Evolutionary conservation across 2,888 invertebrate genomes (phyloP).

Genomic region (Hetaerina titia): DNA sequence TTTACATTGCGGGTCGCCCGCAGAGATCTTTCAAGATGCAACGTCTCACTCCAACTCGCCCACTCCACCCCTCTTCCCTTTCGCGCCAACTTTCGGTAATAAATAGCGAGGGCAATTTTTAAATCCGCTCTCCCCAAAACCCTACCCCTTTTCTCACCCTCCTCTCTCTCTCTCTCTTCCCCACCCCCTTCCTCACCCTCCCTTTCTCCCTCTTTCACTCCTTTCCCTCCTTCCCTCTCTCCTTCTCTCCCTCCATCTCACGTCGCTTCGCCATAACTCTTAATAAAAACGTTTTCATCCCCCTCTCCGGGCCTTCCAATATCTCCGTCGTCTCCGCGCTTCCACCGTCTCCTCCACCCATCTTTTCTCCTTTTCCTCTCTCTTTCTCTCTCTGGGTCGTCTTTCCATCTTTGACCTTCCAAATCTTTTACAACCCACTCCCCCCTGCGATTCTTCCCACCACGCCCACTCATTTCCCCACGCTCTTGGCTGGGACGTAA

Average conservation of each 20-base stretch:
- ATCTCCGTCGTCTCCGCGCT: neutral
- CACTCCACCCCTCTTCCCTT: neutral
- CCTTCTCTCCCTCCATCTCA: neutral
- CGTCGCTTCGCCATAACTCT: conserved; percentile 60
- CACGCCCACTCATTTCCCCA: neutral
- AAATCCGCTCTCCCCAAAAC: conserved; percentile 43
- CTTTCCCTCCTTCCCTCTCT: neutral
- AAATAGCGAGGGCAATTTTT: conserved; percentile 64
- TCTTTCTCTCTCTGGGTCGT: neutral
- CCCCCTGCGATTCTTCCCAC: neutral
- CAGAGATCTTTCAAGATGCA: conserved; percentile 29
- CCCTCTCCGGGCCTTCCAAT: neutral
- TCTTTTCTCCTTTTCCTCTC: neutral
- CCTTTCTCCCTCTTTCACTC: neutral
- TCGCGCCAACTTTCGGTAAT: conserved; percentile 37
- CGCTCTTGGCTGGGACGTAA: conserved; percentile 24
- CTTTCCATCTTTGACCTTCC: neutral
- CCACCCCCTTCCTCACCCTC: neutral
- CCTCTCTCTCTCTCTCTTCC: neutral
- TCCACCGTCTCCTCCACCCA: neutral
- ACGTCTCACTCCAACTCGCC: neutral
- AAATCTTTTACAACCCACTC: no score
- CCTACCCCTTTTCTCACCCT: neutral
- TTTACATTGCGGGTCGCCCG: neutral
- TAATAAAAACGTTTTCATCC: conserved; percentile 45